Evolutionary conservation across 2,797 vertebrate species (phyloP).

Genomic region (Ammospiza maritima): DNA sequence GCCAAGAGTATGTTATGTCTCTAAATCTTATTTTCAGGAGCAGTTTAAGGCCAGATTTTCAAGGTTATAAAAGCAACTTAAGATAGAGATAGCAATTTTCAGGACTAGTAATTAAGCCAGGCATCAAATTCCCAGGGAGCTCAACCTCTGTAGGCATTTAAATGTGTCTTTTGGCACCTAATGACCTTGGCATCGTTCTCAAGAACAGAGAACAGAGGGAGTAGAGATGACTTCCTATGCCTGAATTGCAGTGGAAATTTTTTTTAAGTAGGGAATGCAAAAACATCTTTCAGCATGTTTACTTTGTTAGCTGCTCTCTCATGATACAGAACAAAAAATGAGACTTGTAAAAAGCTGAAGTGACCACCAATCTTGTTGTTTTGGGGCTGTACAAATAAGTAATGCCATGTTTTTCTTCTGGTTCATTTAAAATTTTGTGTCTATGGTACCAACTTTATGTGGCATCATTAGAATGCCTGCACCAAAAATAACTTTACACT

Average conservation of each 20-base stretch:
- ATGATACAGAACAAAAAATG: not conserved
- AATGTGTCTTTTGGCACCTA: slow-evolving; percentile 51
- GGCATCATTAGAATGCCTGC: not conserved
- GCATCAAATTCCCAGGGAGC: slow-evolving; percentile 46
- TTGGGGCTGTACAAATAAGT: not conserved
- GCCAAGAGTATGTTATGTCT: not conserved
- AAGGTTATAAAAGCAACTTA: slow-evolving; percentile 35
- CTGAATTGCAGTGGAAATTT: slow-evolving; percentile 9
- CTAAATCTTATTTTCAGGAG: slow-evolving; percentile 31
- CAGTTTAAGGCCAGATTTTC: slow-evolving; percentile 23
- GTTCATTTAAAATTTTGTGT: not conserved
- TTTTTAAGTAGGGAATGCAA: not conserved
- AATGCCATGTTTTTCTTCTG: not conserved
- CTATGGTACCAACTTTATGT: not conserved
- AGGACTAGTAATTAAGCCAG: slow-evolving; percentile 41
- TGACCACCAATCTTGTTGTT: not conserved
- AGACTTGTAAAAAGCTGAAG: not conserved
- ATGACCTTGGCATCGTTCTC: slow-evolving; percentile 55
- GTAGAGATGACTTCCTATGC: not conserved
- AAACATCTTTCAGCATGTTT: not conserved
- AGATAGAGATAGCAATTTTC: slow-evolving; percentile 51
- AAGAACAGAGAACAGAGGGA: not conserved
- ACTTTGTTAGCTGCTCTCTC: slow-evolving; percentile 18
- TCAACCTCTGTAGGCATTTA: slow-evolving; percentile 41
- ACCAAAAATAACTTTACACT: slow-evolving; percentile 35